Base-by-base conservation (phyloP, 2,888 invertebrate species). In the Abrostola triplasia region DNA sequence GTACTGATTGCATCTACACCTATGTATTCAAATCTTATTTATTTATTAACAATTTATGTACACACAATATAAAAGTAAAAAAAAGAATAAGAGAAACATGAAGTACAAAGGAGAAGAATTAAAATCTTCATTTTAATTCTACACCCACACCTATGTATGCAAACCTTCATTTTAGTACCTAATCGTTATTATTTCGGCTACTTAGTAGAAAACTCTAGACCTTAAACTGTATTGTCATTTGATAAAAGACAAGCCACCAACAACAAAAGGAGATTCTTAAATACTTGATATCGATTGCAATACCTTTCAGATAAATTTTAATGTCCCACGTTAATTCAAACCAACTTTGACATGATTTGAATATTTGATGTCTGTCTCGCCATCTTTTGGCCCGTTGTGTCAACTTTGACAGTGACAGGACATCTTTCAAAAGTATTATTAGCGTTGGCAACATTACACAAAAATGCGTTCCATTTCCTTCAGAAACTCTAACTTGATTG, bases 401-500 rank as follows among this genome's bases (percentile, higher is more conserved):
- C 53, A 44, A 41, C 48, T n/a, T n/a, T 49, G 64, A 64, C 72
- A 55, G 36, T 58, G 55, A 67, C 65, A 53, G 50, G 36, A 44
- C 51, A 48, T 40, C 56, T 41, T 41, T 40, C 24, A 24, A 24
- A 48, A 38, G 13, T 37, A 38, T 58, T 56, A 36, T 24, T 24
- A 24, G 24, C 24, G 24, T 24, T 24, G 44, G 54, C 56, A 65
- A 51, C 50, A 55, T 42, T 36, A 5, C 54, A 64, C 59, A 58
- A 59, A 51, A 79, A 59, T 13, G 61, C 42, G 64, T n/a, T 37
- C 64, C 13, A 49, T 59, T 65, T 53, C 48, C 36, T 47, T 64
- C 66, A 63, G 62, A 70, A 63, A 64, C 62, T 64, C 13, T 37
- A 8, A 71, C 67, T 50, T 74, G 77, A 78, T 71, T 77, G 77